A percentile compares a stretch with the other conserved stretches of the same genome.
Evolutionary conservation across 2,888 invertebrate genomes (phyloP).

Genomic region (Hypolimnas misippus): DNA sequence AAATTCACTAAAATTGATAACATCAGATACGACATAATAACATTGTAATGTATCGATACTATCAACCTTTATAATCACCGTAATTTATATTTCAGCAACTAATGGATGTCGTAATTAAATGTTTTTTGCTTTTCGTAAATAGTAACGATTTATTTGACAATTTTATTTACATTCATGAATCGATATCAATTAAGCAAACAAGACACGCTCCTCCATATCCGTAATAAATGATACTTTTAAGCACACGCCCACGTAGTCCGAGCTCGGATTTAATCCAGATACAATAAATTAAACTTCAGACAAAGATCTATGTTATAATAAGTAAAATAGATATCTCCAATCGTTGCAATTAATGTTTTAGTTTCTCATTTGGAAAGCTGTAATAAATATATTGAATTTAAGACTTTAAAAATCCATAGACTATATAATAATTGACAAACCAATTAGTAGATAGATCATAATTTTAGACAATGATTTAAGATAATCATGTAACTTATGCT

Average conservation of each 20-base stretch:
- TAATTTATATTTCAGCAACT: background rate
- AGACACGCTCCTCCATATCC: slow-evolving; percentile 9
- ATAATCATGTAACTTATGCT: too few relatives aligned
- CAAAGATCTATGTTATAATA: slow-evolving; percentile 9
- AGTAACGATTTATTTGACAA: background rate
- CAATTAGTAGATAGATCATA: too few relatives aligned
- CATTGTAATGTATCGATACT: background rate
- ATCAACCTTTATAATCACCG: background rate
- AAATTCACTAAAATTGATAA: background rate
- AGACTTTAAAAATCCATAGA: too few relatives aligned
- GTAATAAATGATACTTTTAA: slow-evolving; percentile 28
- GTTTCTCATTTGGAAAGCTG: background rate
- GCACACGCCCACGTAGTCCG: slow-evolving; percentile 23
- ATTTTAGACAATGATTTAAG: too few relatives aligned
- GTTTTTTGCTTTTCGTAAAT: background rate
- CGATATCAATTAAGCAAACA: slow-evolving; percentile 21
- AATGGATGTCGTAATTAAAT: background rate
- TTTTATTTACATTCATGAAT: slow-evolving; percentile 12
- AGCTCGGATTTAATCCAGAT: slow-evolving; percentile 22
- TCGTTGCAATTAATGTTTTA: background rate
- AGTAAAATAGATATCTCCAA: slow-evolving; percentile 8
- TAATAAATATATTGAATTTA: too few relatives aligned
- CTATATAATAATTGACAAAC: too few relatives aligned
- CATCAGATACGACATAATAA: background rate
- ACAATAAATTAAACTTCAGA: slow-evolving; percentile 4